Base-by-base conservation (phyloP, 2,797 vertebrate species). In the Podarcis lilfordi region DNA sequence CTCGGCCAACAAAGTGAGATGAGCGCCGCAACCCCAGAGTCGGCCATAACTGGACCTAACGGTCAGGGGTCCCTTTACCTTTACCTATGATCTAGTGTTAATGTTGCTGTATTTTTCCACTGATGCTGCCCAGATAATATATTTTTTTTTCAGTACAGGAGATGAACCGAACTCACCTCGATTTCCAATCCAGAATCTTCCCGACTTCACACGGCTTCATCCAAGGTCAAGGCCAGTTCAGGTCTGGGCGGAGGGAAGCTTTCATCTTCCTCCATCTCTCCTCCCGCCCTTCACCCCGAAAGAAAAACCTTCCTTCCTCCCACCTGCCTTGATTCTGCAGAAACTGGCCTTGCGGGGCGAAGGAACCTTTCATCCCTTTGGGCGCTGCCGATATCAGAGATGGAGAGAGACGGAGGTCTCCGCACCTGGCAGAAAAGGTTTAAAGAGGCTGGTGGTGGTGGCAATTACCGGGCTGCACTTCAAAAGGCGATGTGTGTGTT, bases 361-460 rank as follows among this genome's bases (percentile, higher is more conserved):
- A 13, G 27, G 64, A 2, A 4, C 1, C 71, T 76, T 76, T 75
- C 69, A 40, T 85, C 55, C 74, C 35, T 29, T 3, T 77, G 37
- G 74, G 74, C 25, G 11, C 8, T 64, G 11, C 32, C 45, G 59
- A 66, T 59, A 66, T 66, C 35, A 21, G 59, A 66, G 84, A 32
- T 29, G 74, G 59, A 27, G 37, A n/a, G 6, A 76, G 74, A 15
- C 9, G 27, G 59, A 32, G 40, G 27, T 40, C 69, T 69, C 64
- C 27, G 74, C 84, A 85, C 84, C 84, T 85, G 84, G 55, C 71
- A 19, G 71, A 83, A 55, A 35, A 43, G 82, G 29, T 23, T 71
- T 17, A 8, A 21, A 23, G 68, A 50, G 80, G 64, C 82, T 8
- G 3, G 2, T 4, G 2, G 13, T 15, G 32, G 50, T 6, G 74